These are phyloP conservation scores for Microplitis manilae DNA, from an alignment of 2,888 invertebrate genomes.

Conservation along the genomic window DNA sequence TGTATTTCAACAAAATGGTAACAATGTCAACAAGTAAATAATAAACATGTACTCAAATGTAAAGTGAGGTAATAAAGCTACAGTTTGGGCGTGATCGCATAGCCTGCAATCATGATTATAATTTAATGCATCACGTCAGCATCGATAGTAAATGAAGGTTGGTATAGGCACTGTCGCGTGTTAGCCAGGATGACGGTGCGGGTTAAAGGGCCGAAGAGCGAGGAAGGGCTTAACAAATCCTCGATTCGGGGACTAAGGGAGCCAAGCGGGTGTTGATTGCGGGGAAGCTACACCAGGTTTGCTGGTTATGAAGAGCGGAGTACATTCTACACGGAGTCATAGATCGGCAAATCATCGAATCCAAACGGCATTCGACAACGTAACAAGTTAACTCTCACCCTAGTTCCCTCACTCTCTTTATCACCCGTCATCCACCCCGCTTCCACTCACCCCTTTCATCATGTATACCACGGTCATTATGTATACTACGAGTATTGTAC, in stretches of 20 bases:
- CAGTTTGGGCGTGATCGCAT: constrained; percentile 48
- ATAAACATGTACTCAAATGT: not conserved
- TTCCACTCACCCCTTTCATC: not conserved
- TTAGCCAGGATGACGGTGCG: not conserved
- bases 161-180: constrained; percentile 24
- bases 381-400: constrained; percentile 66
- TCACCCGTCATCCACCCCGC: constrained; percentile 39
- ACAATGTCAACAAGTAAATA: not conserved
- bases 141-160: constrained; percentile 59
- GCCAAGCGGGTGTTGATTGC: not conserved
- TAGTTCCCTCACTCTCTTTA: constrained; percentile 27
- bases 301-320: not conserved
- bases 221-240: not conserved
- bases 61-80: constrained; percentile 12
- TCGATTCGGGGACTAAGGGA: constrained; percentile 37
- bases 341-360: constrained; percentile 69
- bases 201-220: not conserved
- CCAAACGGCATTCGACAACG: constrained; percentile 67
- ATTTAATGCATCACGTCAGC: constrained; percentile 62
- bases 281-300: not conserved
- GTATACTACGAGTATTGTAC: constrained; percentile 51
- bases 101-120: constrained; percentile 61
- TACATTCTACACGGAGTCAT: constrained; percentile 62
- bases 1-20: not conserved
- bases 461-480: constrained; percentile 35